Base-by-base conservation (phyloP, 1,140 invertebrate species). In the Brachionus rotundiformis region DNA sequence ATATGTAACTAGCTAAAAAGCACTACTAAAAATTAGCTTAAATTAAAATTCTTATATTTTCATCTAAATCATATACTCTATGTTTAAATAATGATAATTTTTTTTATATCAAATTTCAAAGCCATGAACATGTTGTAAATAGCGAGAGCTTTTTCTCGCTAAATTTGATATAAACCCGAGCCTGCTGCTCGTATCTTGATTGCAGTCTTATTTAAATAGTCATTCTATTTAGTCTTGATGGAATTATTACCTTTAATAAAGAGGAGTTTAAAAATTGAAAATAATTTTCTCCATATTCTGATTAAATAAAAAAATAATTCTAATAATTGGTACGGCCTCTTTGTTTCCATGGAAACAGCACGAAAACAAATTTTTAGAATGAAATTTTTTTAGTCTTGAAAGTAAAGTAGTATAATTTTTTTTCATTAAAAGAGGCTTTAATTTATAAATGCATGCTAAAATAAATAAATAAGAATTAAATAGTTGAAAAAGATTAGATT, bases 31-130 rank as follows among this genome's bases (percentile, higher is more conserved):
- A 23, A 54, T 54, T 54, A 54, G 47, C 47, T 54, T 8, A 19
- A 54, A 54, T 54, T 54, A 54, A 54, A 54, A 54, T 54, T 54
- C 47, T 19, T 19, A 54, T 8, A 19, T 41, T 54, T 54, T 25
- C 47, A 19, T 23, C 47, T 54, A 54, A 54, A 54, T 54, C 47
- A 54, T 54, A 54, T 54, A 54, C 47, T 54, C 47, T 54, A 54
- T 54, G 47, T 19, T 54, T 54, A 8, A 54, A 23, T 54, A 54
- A 54, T 54, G 47, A 54, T 54, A 54, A 54, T 54, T 54, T 54
- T 49, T 54, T 54, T 54, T 8, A 54, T 54, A 54, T 54, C 47
- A 54, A 54, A 54, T 54, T 54, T 54, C 47, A 54, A 54, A 54
- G 23, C 19, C 47, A 54, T 54, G 47, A 54, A 19, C 47, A 54